phyloP scores from a whole-genome alignment of 2,797 vertebrate species.

The Rhynchonycteris naso region DNA sequence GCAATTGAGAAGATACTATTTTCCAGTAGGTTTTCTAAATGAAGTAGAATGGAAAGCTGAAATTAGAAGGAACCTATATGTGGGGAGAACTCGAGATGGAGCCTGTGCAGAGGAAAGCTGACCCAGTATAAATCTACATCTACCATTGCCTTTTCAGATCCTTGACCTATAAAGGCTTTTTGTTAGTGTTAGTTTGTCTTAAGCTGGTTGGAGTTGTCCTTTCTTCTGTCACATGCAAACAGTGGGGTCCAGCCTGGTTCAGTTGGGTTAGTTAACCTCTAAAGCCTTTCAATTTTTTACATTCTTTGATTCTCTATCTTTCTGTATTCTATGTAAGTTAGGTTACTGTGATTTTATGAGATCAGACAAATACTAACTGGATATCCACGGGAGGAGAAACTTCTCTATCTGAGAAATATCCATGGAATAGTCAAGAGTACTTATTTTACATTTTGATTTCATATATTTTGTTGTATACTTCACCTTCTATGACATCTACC shows the following conservation, averaged over 20 bases:
- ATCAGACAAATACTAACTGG: slow-evolving; percentile 1
- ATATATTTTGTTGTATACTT: slow-evolving; percentile 17
- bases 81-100: not conserved
- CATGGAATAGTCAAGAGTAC: not conserved
- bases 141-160: not conserved
- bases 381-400: not conserved
- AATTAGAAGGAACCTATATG: not conserved
- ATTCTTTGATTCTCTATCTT: not conserved
- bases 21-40: not conserved
- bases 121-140: not conserved
- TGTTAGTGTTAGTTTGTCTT: not conserved
- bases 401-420: not conserved
- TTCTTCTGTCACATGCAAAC: not conserved
- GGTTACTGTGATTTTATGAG: not conserved
- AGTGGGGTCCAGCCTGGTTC: not conserved
- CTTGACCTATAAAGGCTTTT: not conserved
- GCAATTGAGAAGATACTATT: not conserved
- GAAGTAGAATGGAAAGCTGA: not conserved
- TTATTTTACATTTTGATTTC: slow-evolving; percentile 20
- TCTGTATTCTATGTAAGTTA: not conserved
- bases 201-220: not conserved
- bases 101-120: not conserved
- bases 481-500: not conserved
- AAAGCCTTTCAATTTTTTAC: not conserved
- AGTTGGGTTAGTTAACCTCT: not conserved